Evolutionary conservation across 2,888 invertebrate species (phyloP).

Genomic region (Apamea anceps): DNA sequence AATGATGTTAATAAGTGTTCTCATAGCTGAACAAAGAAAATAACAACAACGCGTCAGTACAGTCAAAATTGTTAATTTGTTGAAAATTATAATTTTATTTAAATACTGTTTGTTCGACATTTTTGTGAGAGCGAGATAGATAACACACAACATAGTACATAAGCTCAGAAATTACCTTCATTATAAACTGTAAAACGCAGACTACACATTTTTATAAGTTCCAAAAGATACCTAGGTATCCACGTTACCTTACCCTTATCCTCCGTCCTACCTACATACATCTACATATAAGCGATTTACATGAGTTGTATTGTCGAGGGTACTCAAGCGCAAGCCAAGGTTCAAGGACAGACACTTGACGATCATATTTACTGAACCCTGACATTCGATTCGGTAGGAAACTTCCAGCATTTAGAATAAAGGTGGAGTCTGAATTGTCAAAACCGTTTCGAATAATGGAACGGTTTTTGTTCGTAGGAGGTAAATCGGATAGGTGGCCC

Average conservation of each 20-base stretch:
- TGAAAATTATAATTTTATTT: too few relatives aligned
- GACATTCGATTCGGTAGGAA: slow-evolving; percentile 26
- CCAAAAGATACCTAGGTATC: neutral
- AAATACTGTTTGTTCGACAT: neutral
- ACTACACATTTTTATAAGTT: neutral
- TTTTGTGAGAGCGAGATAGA: neutral
- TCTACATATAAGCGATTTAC: slow-evolving; percentile 30
- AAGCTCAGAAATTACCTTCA: neutral
- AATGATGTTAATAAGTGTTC: neutral
- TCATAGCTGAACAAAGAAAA: neutral
- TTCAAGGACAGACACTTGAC: slow-evolving; percentile 32
- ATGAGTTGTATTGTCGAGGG: slow-evolving; percentile 24
- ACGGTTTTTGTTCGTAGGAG: neutral
- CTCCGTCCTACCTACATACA: neutral
- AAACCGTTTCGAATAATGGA: neutral
- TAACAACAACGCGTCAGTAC: neutral
- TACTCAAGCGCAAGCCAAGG: slow-evolving; percentile 34
- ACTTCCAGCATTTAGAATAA: slow-evolving; percentile 10
- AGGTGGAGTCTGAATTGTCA: neutral
- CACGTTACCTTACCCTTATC: neutral
- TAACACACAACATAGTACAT: neutral
- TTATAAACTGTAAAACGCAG: neutral
- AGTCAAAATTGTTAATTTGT: neutral
- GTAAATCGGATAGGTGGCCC: neutral
- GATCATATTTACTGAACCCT: slow-evolving; percentile 35